Evolutionary conservation across 2,888 invertebrate species (phyloP).

Genomic region (Deroplatys truncata): DNA sequence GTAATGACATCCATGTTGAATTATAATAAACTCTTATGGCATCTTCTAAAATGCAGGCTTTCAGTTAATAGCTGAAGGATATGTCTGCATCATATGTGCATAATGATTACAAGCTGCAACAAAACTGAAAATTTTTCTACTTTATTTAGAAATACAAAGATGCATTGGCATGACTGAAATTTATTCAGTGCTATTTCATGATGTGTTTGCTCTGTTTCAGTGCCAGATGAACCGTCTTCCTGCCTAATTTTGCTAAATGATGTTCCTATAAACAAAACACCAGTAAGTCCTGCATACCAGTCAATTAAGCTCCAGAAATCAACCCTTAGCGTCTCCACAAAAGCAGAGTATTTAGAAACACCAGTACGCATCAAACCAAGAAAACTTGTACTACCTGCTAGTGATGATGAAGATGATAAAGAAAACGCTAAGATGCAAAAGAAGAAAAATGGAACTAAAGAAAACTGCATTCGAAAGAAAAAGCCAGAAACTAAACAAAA

Average conservation of each 20-base stretch:
- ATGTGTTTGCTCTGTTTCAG: not conserved
- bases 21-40: too few relatives aligned
- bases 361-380: not conserved
- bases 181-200: too few relatives aligned
- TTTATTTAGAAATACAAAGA: too few relatives aligned
- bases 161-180: too few relatives aligned
- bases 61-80: too few relatives aligned
- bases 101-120: too few relatives aligned
- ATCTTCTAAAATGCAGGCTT: too few relatives aligned
- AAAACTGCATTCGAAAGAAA: not conserved
- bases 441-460: not conserved
- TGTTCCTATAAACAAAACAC: not conserved
- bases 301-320: not conserved
- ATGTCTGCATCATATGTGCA: too few relatives aligned
- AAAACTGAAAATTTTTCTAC: too few relatives aligned
- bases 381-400: not conserved
- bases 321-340: not conserved
- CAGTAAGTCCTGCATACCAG: not conserved
- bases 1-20: too few relatives aligned
- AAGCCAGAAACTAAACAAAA: not conserved
- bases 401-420: not conserved
- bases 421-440: not conserved
- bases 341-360: not conserved
- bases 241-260: not conserved
- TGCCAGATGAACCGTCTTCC: not conserved